These are phyloP conservation scores for Anabacerthia variegaticeps DNA, from an alignment of 2,797 vertebrate genomes.

Conservation along the genomic window DNA sequence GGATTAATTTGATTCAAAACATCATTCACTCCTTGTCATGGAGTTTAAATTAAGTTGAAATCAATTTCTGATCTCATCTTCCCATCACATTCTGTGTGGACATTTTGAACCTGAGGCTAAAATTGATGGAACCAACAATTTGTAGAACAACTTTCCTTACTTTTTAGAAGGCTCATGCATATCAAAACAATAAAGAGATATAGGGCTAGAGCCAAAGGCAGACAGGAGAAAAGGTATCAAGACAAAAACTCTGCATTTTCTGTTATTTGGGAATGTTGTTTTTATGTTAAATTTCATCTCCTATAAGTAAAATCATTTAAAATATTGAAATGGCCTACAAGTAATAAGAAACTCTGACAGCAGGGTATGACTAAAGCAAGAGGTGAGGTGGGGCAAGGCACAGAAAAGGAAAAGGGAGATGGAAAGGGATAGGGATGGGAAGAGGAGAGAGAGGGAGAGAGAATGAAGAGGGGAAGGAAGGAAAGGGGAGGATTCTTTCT, in stretches of 20 bases:
- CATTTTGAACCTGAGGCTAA: constrained; percentile 13
- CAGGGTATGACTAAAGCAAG: background rate
- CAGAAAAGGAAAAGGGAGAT: background rate
- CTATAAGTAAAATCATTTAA: background rate
- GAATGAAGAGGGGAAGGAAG: rapidly evolving
- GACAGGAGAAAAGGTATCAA: background rate
- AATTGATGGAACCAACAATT: background rate
- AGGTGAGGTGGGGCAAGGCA: background rate
- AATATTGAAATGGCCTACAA: background rate
- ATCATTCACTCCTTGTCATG: background rate
- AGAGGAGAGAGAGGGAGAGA: too few relatives aligned
- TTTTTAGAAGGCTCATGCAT: background rate
- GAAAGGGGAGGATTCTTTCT: background rate
- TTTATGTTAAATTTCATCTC: background rate
- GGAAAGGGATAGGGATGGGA: background rate
- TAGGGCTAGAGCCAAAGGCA: background rate
- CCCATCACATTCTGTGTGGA: background rate
- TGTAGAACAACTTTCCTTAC: background rate
- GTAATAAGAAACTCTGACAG: background rate
- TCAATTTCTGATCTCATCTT: background rate
- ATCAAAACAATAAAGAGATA: background rate
- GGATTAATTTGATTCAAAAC: background rate
- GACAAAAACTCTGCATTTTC: background rate
- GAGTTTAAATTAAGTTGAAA: constrained; percentile 25
- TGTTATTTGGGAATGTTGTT: background rate